Percentiles rank a stretch among this genome's conserved stretches.
phyloP scores from a whole-genome alignment of 1,140 invertebrate genomes.

The Meloidogyne chitwoodi region DNA sequence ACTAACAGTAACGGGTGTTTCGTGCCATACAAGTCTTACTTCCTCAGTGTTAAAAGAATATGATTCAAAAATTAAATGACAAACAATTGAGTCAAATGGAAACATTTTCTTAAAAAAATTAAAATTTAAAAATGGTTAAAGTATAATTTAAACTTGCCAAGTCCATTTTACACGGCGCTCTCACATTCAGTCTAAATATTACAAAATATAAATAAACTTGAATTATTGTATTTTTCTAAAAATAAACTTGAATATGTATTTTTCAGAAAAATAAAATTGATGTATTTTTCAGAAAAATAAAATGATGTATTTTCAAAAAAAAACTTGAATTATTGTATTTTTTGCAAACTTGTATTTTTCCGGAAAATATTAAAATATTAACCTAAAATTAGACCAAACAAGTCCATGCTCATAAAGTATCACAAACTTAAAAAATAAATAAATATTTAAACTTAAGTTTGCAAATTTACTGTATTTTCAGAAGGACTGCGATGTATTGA shows the following conservation, averaged over 20 bases:
- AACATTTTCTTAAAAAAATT: slow-evolving; percentile 49
- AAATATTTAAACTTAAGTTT: not conserved
- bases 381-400: slow-evolving; percentile 59
- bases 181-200: slow-evolving; percentile 50
- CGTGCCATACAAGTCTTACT: slow-evolving; percentile 58
- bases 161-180: slow-evolving; percentile 58
- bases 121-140: not conserved
- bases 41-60: slow-evolving; percentile 60
- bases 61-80: slow-evolving; percentile 51
- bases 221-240: not conserved
- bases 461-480: slow-evolving; percentile 45
- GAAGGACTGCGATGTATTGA: slow-evolving; percentile 54
- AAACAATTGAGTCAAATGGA: slow-evolving; percentile 58
- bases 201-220: not conserved
- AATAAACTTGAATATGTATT: not conserved
- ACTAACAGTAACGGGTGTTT: slow-evolving; percentile 36
- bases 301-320: not conserved
- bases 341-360: not conserved
- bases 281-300: not conserved
- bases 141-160: slow-evolving; percentile 30
- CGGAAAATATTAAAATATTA: not conserved
- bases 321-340: not conserved
- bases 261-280: not conserved
- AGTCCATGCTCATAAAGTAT: slow-evolving; percentile 59
- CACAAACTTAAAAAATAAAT: slow-evolving; percentile 39